A percentile compares a stretch with the other conserved stretches of the same genome.
These are phyloP conservation scores for Galeopterus variegatus DNA, from an alignment of 2,113 vertebrate species.

Conservation along the genomic window DNA sequence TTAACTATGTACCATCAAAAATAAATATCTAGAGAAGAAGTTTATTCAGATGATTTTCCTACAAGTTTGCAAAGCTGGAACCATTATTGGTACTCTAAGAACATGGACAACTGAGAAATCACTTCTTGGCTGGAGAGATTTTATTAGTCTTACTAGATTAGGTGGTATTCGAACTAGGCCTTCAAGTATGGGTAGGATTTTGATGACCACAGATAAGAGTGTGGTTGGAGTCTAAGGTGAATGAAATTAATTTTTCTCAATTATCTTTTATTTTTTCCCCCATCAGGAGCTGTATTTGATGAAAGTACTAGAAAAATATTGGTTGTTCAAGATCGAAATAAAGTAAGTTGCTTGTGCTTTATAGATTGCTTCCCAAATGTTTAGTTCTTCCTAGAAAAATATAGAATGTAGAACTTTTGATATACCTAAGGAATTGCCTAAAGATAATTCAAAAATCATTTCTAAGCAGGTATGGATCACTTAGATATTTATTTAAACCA, in stretches of 20 bases:
- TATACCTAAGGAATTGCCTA: not conserved
- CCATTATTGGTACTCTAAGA: not conserved
- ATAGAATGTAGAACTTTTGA: not conserved
- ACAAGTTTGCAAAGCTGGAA: not conserved
- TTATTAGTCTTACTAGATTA: not conserved
- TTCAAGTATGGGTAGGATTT: not conserved
- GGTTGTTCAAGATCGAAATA: conserved; percentile 97
- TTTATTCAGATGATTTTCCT: not conserved
- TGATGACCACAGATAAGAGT: not conserved
- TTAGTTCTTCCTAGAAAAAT: conserved; percentile 51
- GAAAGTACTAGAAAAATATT: conserved; percentile 93
- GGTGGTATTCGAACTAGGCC: not conserved
- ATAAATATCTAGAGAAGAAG: not conserved
- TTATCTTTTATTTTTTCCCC: conserved; percentile 14
- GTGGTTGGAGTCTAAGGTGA: not conserved
- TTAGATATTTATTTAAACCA: not conserved
- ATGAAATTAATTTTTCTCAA: conserved; percentile 34
- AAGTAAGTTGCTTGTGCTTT: conserved; percentile 88
- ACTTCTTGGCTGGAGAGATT: not conserved
- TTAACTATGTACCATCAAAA: not conserved
- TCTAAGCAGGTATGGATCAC: not conserved
- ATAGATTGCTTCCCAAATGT: conserved; percentile 46
- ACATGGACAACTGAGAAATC: not conserved
- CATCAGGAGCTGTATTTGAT: conserved; percentile 95
- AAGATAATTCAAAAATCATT: not conserved